Evolutionary conservation across 2,797 vertebrate genomes (phyloP), one percentile per base, ranked within the genome.

Genomic region (Sarcoramphus papa): DNA sequence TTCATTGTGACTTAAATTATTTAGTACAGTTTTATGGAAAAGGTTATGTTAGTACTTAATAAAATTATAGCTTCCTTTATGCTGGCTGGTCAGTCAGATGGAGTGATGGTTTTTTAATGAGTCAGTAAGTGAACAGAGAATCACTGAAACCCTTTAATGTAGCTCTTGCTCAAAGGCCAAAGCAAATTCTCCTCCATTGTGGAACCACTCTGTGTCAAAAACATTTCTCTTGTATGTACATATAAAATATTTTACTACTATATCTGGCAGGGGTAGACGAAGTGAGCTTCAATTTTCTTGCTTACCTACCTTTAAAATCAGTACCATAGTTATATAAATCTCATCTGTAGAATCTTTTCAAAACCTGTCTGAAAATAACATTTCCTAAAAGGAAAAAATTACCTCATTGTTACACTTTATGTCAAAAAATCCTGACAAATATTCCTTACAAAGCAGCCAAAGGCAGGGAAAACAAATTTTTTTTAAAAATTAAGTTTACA

Each of bases 291-390:
- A 40, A 10, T 60, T 84, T 65, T 85, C 57, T 77, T 90, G 37
- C 93, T 95, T 92, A 65, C 54, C 77, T 97, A 43, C 33, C 25
- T 90, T 68, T 79, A 91, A 95, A 95, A 96, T 93, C 75, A 85
- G 35, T 87, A 85, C 54, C 60, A 2, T 63, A 72, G 30, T 91
- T 80, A 81, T 65, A 82, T 62, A 94, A 94, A 93, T 63, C 5
- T 63, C 63, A 95, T 91, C 69, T 95, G 57, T 45, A 80, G 47
- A 88, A 88, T 85, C 48, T 3, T 31, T 94, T 85, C 59, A 92
- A 68, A 75, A 63, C 21, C 14, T 68, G 23, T 90, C 50, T 92
- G 62, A 95, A 96, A 91, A 93, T 48, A 86, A 30, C 13, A 35
- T 64, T 94, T 93, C 73, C 77, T 89, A 57, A 72, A 85, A 51